Conservation (phyloP, 2,797 vertebrate genomes). For the Hephaestus fuliginosus region DNA sequence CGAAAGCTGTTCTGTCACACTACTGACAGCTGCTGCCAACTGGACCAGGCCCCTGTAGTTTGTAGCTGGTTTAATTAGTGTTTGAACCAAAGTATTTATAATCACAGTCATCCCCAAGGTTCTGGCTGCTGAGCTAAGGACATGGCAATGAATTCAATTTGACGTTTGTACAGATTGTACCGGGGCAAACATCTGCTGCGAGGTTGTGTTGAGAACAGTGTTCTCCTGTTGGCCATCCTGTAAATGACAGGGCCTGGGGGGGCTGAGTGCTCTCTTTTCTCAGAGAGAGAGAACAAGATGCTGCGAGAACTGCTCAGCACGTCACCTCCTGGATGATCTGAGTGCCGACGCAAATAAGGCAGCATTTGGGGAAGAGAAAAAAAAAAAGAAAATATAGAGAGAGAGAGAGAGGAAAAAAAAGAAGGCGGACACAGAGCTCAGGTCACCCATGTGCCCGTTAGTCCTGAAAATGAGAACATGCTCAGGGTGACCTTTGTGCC, state of each 20-base stretch:
- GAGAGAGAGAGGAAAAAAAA: no score
- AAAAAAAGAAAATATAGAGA: no score
- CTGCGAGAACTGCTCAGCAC: constrained; percentile 18
- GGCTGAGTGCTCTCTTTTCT: constrained; percentile 41
- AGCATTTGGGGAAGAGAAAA: no score
- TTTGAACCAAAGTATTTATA: constrained; percentile 81
- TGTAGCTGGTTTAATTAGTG: constrained; percentile 83
- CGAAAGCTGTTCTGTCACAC: constrained; percentile 74
- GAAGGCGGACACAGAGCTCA: neutral
- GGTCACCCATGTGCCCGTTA: neutral
- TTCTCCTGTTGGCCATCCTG: constrained; percentile 80
- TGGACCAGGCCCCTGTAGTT: constrained; percentile 66
- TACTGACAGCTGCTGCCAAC: constrained; percentile 80
- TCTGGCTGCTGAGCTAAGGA: constrained; percentile 71
- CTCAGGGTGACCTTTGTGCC: neutral
- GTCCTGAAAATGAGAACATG: constrained; percentile 21
- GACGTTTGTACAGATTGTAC: constrained; percentile 82
- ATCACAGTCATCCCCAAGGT: constrained; percentile 76
- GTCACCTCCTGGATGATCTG: constrained; percentile 36
- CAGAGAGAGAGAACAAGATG: constrained; percentile 42
- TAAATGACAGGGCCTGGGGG: constrained; percentile 81
- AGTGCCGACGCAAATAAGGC: constrained; percentile 23
- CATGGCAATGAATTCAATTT: constrained; percentile 79
- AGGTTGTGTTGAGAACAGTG: constrained; percentile 78
- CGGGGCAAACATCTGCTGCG: constrained; percentile 87